phyloP scores from a whole-genome alignment of 2,797 vertebrate species.

The Parauchenoglanis punctatus region DNA sequence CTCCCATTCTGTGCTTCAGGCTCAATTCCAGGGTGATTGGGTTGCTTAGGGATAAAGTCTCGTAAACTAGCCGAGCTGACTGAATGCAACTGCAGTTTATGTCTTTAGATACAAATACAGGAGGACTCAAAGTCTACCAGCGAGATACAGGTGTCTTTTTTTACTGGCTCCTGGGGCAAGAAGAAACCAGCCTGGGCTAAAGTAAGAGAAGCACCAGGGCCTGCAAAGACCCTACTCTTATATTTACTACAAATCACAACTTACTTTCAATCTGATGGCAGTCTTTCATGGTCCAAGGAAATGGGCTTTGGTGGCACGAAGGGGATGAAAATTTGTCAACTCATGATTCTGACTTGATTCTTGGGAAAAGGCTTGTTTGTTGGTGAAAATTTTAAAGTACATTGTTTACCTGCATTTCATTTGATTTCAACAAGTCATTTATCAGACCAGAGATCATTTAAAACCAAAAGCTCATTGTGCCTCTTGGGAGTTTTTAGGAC shows the following conservation, averaged over 20 bases:
- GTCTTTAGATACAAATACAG: constrained; percentile 78
- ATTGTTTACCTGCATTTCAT: not conserved
- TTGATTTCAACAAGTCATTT: not conserved
- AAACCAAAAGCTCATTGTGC: constrained; percentile 3
- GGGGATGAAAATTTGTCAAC: constrained; percentile 61
- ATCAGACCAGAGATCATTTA: constrained; percentile 9
- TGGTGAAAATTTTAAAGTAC: constrained; percentile 23
- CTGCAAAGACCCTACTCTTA: constrained; percentile 50
- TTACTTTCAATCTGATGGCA: constrained; percentile 63
- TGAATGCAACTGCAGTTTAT: constrained; percentile 74
- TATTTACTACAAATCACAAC: constrained; percentile 65
- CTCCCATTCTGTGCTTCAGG: constrained; percentile 53
- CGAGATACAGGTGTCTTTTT: constrained; percentile 81
- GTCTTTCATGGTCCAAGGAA: constrained; percentile 60
- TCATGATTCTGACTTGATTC: constrained; percentile 67
- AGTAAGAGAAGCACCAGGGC: constrained; percentile 75
- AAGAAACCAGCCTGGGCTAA: constrained; percentile 80
- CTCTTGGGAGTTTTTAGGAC: constrained; percentile 4
- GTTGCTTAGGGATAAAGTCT: constrained; percentile 28
- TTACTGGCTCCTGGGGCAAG: constrained; percentile 82
- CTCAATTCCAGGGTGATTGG: constrained; percentile 45
- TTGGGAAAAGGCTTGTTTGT: constrained; percentile 21
- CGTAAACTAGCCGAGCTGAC: constrained; percentile 45
- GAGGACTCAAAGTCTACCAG: constrained; percentile 78
- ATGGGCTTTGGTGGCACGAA: constrained; percentile 56